A percentile compares a stretch with the other conserved stretches of the same genome.
These are phyloP conservation scores for Laothoe populi DNA, from an alignment of 2,888 invertebrate genomes.

Conservation along the genomic window DNA sequence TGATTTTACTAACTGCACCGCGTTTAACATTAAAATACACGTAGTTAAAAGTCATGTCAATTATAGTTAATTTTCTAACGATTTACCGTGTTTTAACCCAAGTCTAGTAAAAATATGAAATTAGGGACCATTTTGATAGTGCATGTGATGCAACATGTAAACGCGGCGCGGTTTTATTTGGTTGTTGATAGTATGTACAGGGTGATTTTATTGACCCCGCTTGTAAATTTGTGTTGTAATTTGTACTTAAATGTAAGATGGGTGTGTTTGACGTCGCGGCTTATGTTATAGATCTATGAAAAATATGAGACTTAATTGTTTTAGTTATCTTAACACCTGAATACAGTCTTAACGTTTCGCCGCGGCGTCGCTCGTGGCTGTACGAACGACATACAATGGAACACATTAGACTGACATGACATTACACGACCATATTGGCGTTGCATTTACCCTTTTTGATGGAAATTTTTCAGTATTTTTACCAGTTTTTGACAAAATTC, in stretches of 20 bases:
- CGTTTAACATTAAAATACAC: conserved; percentile 4
- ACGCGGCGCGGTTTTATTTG: conserved; percentile 19
- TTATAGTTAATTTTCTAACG: conserved; percentile 17
- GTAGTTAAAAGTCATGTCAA: conserved; percentile 16
- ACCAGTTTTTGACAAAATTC: neutral
- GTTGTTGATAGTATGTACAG: conserved; percentile 28
- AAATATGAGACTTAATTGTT: too few relatives aligned
- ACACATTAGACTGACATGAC: conserved; percentile 27
- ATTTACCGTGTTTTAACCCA: conserved; percentile 1
- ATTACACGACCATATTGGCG: conserved; percentile 29
- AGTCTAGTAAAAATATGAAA: neutral
- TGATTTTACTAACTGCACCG: conserved; percentile 1
- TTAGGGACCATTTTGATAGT: conserved; percentile 20
- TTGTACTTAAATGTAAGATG: conserved; percentile 52
- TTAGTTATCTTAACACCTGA: too few relatives aligned
- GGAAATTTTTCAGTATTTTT: conserved; percentile 18
- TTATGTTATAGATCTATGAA: neutral
- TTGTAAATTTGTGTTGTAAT: conserved; percentile 53
- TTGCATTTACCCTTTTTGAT: conserved; percentile 30
- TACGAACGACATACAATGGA: conserved; percentile 29
- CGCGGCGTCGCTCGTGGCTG: conserved; percentile 1
- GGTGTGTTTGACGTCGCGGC: conserved; percentile 26
- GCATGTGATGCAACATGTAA: conserved; percentile 8
- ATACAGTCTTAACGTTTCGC: too few relatives aligned
- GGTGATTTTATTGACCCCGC: conserved; percentile 46